Percentiles rank a stretch among this genome's conserved stretches.
These are phyloP conservation scores for Rapana venosa DNA, from an alignment of 2,888 invertebrate species.

Conservation along the genomic window DNA sequence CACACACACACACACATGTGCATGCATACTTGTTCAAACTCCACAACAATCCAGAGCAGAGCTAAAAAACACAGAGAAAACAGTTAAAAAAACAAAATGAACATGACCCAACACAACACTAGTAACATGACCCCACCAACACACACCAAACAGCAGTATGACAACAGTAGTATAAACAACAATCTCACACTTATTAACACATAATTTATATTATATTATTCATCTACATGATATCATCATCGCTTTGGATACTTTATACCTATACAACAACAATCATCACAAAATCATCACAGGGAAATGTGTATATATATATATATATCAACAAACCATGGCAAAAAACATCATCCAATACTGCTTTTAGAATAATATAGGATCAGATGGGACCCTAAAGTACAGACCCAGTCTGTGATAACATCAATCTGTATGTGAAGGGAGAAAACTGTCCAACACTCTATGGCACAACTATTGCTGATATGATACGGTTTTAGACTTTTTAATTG, in stretches of 20 bases:
- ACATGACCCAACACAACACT: neutral
- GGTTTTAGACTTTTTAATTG: no score
- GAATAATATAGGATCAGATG: neutral
- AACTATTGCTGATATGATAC: conserved; percentile 23
- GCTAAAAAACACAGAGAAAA: neutral
- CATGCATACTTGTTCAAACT: no score
- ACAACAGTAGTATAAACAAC: neutral
- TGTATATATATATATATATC: neutral
- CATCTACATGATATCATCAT: neutral
- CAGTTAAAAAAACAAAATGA: neutral
- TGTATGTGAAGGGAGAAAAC: neutral
- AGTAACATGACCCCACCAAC: neutral
- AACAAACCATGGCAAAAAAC: neutral
- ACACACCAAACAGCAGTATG: neutral
- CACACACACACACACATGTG: no score
- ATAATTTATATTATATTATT: no score
- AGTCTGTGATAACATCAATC: neutral
- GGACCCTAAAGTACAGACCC: neutral
- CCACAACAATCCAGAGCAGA: no score
- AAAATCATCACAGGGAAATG: neutral
- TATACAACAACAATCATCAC: neutral
- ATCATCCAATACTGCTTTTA: conserved; percentile 19
- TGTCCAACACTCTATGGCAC: conserved; percentile 21
- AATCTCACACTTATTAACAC: no score
- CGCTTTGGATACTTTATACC: neutral